These are phyloP conservation scores for Cecidostiba fungosa DNA, from an alignment of 2,888 invertebrate genomes.

Conservation along the genomic window DNA sequence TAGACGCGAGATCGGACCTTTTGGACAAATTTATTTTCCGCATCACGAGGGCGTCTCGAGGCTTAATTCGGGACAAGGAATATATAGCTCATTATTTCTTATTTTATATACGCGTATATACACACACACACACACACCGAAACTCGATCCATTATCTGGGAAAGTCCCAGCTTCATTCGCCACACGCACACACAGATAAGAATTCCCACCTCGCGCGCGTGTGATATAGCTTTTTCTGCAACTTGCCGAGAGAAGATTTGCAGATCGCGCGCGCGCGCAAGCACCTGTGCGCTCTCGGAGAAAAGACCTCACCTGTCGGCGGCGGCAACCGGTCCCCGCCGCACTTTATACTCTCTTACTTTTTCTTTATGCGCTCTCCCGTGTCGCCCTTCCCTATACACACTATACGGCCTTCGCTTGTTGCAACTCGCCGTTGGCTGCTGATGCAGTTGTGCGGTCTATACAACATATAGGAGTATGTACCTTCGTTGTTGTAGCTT, in stretches of 20 bases:
- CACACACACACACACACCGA: not conserved
- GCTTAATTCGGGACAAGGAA: not conserved
- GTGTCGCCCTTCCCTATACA: slow-evolving; percentile 31
- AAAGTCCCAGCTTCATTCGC: slow-evolving; percentile 34
- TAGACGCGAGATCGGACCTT: not conserved
- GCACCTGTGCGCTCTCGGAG: slow-evolving; percentile 77
- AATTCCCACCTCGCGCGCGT: not conserved
- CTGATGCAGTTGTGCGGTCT: not conserved
- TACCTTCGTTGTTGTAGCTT: no score
- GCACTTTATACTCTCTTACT: slow-evolving; percentile 72
- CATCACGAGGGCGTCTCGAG: not conserved
- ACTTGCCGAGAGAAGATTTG: slow-evolving; percentile 76
- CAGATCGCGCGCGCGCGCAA: slow-evolving; percentile 77
- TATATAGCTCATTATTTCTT: not conserved
- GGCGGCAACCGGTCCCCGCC: slow-evolving; percentile 77
- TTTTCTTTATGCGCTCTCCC: slow-evolving; percentile 73
- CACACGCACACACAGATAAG: not conserved
- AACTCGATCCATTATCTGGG: slow-evolving; percentile 41
- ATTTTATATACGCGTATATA: not conserved
- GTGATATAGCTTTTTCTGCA: no score
- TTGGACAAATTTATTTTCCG: not conserved
- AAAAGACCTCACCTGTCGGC: slow-evolving; percentile 79
- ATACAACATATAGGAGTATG: not conserved
- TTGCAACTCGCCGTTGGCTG: not conserved
- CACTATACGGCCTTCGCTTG: slow-evolving; percentile 6